phyloP scores from a whole-genome alignment of 2,113 vertebrate genomes.

The Scomber colias region DNA sequence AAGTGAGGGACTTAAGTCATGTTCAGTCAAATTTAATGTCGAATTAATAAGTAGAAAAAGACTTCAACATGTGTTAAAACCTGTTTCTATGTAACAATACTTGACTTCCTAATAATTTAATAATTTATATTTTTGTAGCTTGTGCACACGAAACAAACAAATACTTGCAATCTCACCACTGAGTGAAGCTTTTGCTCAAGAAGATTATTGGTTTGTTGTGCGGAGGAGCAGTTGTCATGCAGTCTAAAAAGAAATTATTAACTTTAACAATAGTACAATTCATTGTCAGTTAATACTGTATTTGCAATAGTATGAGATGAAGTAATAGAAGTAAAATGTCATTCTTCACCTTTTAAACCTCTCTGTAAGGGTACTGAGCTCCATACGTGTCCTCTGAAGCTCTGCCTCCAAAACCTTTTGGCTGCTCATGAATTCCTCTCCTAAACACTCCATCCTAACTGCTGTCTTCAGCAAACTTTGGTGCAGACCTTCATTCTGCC shows the following conservation, averaged over 20 bases:
- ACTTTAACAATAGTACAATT: neutral
- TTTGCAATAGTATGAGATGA: neutral
- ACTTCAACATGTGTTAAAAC: neutral
- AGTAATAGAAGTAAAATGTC: neutral
- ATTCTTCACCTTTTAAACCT: conserved; percentile 79
- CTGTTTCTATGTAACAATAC: neutral
- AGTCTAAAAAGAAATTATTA: conserved; percentile 72
- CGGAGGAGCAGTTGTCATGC: conserved; percentile 80
- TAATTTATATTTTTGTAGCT: neutral
- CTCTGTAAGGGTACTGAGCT: conserved; percentile 78
- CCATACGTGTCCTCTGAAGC: conserved; percentile 81
- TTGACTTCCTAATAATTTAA: neutral
- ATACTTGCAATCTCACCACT: conserved; percentile 76
- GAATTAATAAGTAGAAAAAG: neutral
- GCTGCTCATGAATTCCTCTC: conserved; percentile 81
- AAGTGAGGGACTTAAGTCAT: neutral
- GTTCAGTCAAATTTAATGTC: neutral
- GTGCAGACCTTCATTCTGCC: conserved; percentile 80
- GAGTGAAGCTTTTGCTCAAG: conserved; percentile 81
- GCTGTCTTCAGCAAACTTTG: conserved; percentile 77
- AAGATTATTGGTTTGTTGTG: conserved; percentile 79
- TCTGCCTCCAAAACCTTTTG: conserved; percentile 82
- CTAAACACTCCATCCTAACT: conserved; percentile 80
- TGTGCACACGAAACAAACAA: neutral
- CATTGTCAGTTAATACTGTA: neutral